Conservation (phyloP, 2,888 invertebrate genomes). For the Dasypogon diadema region DNA sequence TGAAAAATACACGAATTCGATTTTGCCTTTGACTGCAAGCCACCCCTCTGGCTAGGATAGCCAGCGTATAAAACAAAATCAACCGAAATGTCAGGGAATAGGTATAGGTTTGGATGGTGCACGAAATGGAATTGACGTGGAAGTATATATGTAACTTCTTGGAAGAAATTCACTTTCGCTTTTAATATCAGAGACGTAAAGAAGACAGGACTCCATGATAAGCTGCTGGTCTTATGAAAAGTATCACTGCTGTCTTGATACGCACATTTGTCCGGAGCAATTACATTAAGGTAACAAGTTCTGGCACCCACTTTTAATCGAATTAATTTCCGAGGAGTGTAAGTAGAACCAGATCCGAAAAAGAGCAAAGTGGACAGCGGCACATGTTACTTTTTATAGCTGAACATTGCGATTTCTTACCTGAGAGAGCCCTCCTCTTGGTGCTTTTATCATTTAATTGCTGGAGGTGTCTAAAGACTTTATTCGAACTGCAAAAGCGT, state of each 20-base stretch:
- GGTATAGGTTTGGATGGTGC: neutral
- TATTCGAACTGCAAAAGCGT: neutral
- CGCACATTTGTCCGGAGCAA: neutral
- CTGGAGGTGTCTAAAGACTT: conserved; percentile 6
- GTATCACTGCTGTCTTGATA: neutral
- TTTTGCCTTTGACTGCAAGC: conserved; percentile 23
- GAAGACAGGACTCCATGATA: too few relatives aligned
- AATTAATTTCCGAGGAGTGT: conserved; percentile 3
- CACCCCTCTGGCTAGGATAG: conserved; percentile 18
- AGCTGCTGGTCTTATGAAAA: neutral
- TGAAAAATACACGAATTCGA: conserved; percentile 43
- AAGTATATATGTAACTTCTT: conserved; percentile 8
- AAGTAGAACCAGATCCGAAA: neutral
- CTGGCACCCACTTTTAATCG: conserved; percentile 37
- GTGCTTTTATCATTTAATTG: conserved; percentile 12
- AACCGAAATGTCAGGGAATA: conserved; percentile 11
- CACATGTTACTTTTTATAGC: neutral
- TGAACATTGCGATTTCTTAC: neutral
- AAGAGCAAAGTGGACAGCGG: neutral
- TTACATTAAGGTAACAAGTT: conserved; percentile 3
- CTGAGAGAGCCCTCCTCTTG: conserved; percentile 12
- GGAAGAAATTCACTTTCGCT: neutral
- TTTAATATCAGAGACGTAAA: neutral
- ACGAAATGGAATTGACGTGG: conserved; percentile 6
- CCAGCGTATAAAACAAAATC: conserved; percentile 3